phyloP scores from a whole-genome alignment of 2,888 invertebrate genomes.

The Athrips mouffetella region DNA sequence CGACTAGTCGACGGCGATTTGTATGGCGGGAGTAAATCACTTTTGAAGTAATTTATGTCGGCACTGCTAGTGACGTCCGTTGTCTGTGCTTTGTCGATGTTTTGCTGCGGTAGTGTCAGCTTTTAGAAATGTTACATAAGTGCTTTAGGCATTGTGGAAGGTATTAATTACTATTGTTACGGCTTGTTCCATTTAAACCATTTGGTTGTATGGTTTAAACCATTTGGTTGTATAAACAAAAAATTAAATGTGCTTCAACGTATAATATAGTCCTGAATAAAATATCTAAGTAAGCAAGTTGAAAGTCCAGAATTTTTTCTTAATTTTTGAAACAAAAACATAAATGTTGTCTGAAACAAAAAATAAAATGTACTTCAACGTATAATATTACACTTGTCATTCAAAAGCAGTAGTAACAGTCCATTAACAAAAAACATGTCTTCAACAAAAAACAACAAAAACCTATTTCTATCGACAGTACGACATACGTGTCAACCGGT shows the following conservation, averaged over 20 bases:
- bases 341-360: too few relatives aligned
- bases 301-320: too few relatives aligned
- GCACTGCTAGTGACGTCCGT: constrained; percentile 49
- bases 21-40: constrained; percentile 71
- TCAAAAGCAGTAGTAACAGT: neutral
- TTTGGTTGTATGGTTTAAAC: too few relatives aligned
- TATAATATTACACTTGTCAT: constrained; percentile 2
- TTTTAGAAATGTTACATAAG: neutral
- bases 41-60: constrained; percentile 72
- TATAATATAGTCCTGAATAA: too few relatives aligned
- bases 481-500: constrained; percentile 30
- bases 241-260: too few relatives aligned
- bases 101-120: constrained; percentile 11
- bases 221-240: too few relatives aligned
- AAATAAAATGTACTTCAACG: too few relatives aligned
- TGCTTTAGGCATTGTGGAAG: neutral
- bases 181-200: neutral
- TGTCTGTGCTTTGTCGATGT: constrained; percentile 28
- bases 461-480: constrained; percentile 25
- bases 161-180: neutral
- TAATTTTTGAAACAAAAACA: too few relatives aligned
- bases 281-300: too few relatives aligned
- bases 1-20: constrained; percentile 64
- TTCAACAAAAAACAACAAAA: constrained; percentile 4
- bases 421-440: constrained; percentile 12